Base-by-base conservation (phyloP, 23 tunicate species). In the Trididemnum miniatum region DNA sequence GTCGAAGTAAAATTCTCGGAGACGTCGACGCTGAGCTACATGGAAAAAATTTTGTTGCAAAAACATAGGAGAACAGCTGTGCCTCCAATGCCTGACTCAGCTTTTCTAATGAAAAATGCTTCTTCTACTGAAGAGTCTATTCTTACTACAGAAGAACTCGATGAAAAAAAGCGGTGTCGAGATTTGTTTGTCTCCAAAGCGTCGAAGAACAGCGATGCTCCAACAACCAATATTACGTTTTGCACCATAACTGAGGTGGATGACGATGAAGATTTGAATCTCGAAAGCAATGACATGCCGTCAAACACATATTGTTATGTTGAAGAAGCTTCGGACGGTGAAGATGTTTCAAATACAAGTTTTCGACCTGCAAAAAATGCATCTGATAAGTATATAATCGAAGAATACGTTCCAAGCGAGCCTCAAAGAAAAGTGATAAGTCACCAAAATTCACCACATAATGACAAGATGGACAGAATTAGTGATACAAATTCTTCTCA, bases 11-110 rank as follows among this genome's bases (percentile, higher is more conserved):
- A 75, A 31, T 92, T 92, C 37, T 87, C 92, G 0, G 86, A 87
- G 60, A 87, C 92, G 1, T 71, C 92, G 62, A 83, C 97, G 36
- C 73, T 92, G 20, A 65, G 84, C 1, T 87, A 54, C 35, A 87
- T 87, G 92, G 97, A 92, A 83, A 59, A 71, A 31, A 18, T 87
- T 1, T 74, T 92, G 50, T 40, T 92, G 9, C 72, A 92, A 51
- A 87, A 80, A 77, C 97, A 92, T 72, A 81, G 94, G 71, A 29
- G 66, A 57, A 81, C 90, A 52, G 90, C 81, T 27, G 81, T 91
- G 18, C 97, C 97, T 34, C 90, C 97, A 0, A 32, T 91, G 84
- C 90, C 90, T 24, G 59, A 37, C 1, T 35, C 83, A 49, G 31
- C 69, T 26, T 23, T 30, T 34, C 72, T 31, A 22, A 15, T 31